Evolutionary conservation across 2,888 invertebrate species (phyloP), one percentile per base, ranked within the genome.

Genomic region (Rhodophaea formosa): DNA sequence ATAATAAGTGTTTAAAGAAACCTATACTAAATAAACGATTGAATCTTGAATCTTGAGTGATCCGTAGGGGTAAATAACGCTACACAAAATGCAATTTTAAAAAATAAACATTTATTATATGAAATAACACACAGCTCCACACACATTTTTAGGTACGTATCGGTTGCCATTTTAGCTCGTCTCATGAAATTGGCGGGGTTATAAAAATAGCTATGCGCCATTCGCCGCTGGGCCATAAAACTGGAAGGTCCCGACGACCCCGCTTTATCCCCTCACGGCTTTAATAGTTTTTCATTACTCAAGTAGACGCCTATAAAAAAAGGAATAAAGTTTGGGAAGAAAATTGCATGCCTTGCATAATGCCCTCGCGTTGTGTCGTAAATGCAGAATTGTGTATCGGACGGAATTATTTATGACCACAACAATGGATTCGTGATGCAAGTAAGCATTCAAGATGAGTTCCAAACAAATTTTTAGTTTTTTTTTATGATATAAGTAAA

Each of bases 251-350:
- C 82, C 81, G 76, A 81, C 86, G 80, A 83, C 87, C 86, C 86
- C 80, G 79, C 69, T 80, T 80, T 79, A 85, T 85, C 82, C 85
- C 86, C 88, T 80, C 81, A 75, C 86, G 79, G 80, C 64, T 88
- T 89, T 89, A 84, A 89, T 89, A 86, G 88, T 88, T 88, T 88
- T 89, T 89, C 89, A 89, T 89, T 89, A 89, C 88, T 88, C 87
- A 87, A 89, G 88, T 88, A 88, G 88, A 88, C 78, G 81, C 70
- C 75, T 70, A 80, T 86, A 88, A 89, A 88, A 88, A 84, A 70
- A 70, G 70, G 74, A 75, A 87, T 87, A 86, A 86, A 86, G 74
- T 80, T 81, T 70, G 79, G 79, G 74, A 85, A 83, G 88, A 88
- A 88, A 88, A 89, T 88, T 88, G 89, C 88, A 86, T 79, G 78